Base-by-base conservation (phyloP, 2,797 vertebrate genomes). In the Pipistrellus nathusii region DNA sequence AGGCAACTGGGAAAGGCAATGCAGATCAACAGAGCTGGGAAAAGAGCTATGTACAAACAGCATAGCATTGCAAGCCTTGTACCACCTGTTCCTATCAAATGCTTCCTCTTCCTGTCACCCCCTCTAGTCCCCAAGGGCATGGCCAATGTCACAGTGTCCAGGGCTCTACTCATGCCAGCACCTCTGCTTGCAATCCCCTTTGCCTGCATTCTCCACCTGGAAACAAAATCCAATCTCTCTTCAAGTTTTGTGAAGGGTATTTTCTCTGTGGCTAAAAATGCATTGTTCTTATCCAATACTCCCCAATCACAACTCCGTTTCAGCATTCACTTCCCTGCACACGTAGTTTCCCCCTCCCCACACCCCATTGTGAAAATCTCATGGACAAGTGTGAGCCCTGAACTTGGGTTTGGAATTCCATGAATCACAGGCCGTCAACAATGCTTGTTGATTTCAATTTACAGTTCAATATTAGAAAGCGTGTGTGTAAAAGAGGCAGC, bases 391-490 rank as follows among this genome's bases (percentile, higher is more conserved):
- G 38, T 17, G 17, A 57, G 46, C 46, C 10, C 10, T 14, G 69
- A 64, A 68, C 8, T 48, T 69, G 27, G n/a, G 9, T 48, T 53
- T 76, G 32, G 38, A 84, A 95, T 75, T 90, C 32, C 25, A 38
- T 44, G 78, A 84, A 72, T 57, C 44, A 68, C 77, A 55, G 23
- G 41, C 44, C 14, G 21, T 82, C 15, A 21, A 62, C 75, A 64
- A 69, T 8, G 14, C 12, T 35, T 85, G 8, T 8, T 72, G 32
- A 66, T 83, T 46, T 83, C 53, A 95, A 75, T 55, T 38, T 78
- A 76, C 78, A 48, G 73, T 90, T 48, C 20, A 38, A 15, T 66
- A 80, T 46, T 80, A 88, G 77, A 89, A 91, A 89, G 23, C 4
- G 69, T 15, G 5, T 21, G 20, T 59, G 25, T 46, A 32, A 44